phyloP scores from a whole-genome alignment of 1,140 invertebrate species.

The Mamestra configurata region DNA sequence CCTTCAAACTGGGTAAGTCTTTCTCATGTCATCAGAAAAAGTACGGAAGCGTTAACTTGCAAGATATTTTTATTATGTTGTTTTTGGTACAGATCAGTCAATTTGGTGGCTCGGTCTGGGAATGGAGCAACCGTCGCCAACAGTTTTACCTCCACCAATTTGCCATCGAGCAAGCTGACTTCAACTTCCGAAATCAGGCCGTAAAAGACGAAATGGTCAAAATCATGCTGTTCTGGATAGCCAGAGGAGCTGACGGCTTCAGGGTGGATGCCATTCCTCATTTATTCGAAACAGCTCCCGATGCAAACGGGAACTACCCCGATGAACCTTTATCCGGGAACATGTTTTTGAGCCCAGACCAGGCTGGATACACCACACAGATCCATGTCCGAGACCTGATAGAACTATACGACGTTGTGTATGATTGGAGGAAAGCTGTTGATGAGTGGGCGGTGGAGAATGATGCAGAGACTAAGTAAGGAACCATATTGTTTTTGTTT shows the following conservation, averaged over 20 bases:
- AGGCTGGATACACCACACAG: slow-evolving; percentile 84
- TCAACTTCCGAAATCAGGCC: slow-evolving; percentile 90
- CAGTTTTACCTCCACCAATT: slow-evolving; percentile 92
- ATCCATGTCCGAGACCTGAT: slow-evolving; percentile 89
- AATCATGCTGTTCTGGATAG: slow-evolving; percentile 89
- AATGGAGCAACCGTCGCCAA: slow-evolving; percentile 88
- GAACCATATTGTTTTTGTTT: background rate
- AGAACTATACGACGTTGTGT: slow-evolving; percentile 89
- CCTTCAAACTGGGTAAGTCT: slow-evolving; percentile 74
- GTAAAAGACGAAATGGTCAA: slow-evolving; percentile 88
- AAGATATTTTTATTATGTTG: background rate
- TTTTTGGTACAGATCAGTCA: slow-evolving; percentile 71
- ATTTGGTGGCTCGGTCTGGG: slow-evolving; percentile 90
- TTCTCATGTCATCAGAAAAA: no score
- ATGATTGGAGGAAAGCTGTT: slow-evolving; percentile 88
- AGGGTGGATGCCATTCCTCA: slow-evolving; percentile 90
- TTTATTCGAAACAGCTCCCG: slow-evolving; percentile 87
- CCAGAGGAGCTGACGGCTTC: slow-evolving; percentile 91
- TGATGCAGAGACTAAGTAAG: slow-evolving; percentile 77
- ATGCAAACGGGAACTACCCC: slow-evolving; percentile 82
- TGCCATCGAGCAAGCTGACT: slow-evolving; percentile 89
- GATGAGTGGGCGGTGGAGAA: slow-evolving; percentile 85
- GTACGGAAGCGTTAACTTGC: no score
- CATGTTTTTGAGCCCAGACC: slow-evolving; percentile 65
- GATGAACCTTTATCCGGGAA: slow-evolving; percentile 88